Evolutionary conservation across 1,140 invertebrate species (phyloP), one percentile per base, ranked within the genome.

Genomic region (Drosophila insularis): DNA sequence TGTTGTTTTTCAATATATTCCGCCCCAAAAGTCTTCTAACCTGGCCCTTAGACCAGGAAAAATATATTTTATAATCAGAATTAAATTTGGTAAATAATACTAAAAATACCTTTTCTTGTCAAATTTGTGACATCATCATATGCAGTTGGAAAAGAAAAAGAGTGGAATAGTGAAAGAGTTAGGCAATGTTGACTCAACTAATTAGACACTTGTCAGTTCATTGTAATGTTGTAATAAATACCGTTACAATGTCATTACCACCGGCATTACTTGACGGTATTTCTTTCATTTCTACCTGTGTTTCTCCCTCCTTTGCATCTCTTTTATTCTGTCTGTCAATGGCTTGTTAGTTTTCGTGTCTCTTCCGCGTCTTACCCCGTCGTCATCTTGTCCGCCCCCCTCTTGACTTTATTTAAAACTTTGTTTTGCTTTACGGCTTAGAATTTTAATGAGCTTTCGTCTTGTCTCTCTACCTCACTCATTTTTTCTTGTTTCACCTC

Each of bases 361-460:
- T 78, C 74, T 78, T 56, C 14, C 40, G 10, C 14, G 4, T 43
- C 58, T 37, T 10, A 35, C 19, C 21, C 11, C 19, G 13, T 23
- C 32, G 5, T 17, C 23, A 4, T 37, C 37, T 37, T 7, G 27
- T 23, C 19, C 62, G 37, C 4, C 17, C 46, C 65, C 23, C 23
- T 59, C 55, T 67, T 67, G 82, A 86, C 80, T 87, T 89, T 87
- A 78, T 79, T 86, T 82, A 82, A 86, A 86, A 86, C 82, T 86
- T 87, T 87, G 75, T 89, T 87, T 87, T 87, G 79, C 82, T 82
- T 82, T 87, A 87, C 79, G 58, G 82, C 82, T 87, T 80, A 87
- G 82, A 87, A 87, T 87, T 87, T 87, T 87, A 87, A 87, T 87
- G 84, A 87, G 82, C 82, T 87, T 89, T 87, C 84, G 84, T 82